Evolutionary conservation across 2,888 invertebrate species (phyloP), one percentile per base, ranked within the genome.

Genomic region (Sceliomorpha sp.): DNA sequence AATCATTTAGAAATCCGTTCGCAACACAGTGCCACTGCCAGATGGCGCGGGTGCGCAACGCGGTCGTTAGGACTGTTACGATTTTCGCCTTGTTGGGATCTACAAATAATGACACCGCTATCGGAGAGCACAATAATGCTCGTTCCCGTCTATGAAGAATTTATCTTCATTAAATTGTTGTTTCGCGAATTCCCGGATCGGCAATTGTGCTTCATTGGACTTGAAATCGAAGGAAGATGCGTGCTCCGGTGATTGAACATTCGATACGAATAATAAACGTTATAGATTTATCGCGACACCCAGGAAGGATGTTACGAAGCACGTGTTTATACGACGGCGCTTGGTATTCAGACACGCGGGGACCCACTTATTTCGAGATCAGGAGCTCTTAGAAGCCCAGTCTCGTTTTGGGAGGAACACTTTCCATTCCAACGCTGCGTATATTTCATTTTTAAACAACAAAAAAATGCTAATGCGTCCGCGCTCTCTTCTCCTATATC

Each of bases 361-460:
- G 81, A 78, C 80, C 84, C 87, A 87, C 87, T 88, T 88, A 87
- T 88, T 88, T 85, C 82, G 81, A 87, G 88, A 88, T 88, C 88
- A 88, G 80, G 74, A 71, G 55, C 66, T 51, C 70, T 67, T 56
- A 59, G 48, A 50, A 71, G 63, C 51, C 51, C 71, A 73, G 78
- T 76, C 78, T 79, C 75, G 76, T 76, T 67, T 72, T 51, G 66
- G 76, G 77, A 63, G 76, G 77, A 74, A 67, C 68, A 60, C 78
- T 77, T 80, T 78, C 73, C 73, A 79, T 76, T 69, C 77, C 77
- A 78, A 74, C 77, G 73, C 68, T 70, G 69, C 78, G 75, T 83
- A 88, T 88, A 88, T 88, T 87, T 88, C 88, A 88, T 87, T 87
- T 87, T 88, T 88, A 87, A 88, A 88, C 87, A 88, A 87, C 88